These are phyloP conservation scores for Rhinogobio ventralis DNA, from an alignment of 2,797 vertebrate species.

Conservation along the genomic window DNA sequence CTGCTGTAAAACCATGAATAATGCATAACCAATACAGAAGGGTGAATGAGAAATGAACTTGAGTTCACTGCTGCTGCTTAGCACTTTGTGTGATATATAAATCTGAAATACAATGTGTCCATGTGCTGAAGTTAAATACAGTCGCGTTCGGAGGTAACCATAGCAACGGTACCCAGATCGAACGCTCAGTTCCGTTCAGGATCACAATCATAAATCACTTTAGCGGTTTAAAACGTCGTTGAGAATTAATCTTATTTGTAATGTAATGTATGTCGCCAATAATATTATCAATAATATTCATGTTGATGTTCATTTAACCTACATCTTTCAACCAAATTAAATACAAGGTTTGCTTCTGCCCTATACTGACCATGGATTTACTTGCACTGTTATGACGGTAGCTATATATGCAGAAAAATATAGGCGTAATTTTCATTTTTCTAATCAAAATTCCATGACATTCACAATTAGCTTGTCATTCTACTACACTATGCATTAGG, in stretches of 20 bases:
- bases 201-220: not conserved
- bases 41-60: not conserved
- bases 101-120: not conserved
- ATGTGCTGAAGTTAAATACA: not conserved
- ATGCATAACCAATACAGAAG: slow-evolving; percentile 8
- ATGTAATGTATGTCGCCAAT: not conserved
- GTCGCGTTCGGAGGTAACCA: not conserved
- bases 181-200: not conserved
- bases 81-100: not conserved
- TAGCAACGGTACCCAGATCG: not conserved
- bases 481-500: not conserved
- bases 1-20: slow-evolving; percentile 33
- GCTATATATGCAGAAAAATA: too few species aligned
- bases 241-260: too few species aligned
- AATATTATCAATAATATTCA: too few species aligned
- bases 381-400: not conserved
- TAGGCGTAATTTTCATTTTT: not conserved
- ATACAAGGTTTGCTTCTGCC: not conserved
- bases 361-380: not conserved
- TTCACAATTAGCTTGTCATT: not conserved
- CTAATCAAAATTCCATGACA: too few species aligned
- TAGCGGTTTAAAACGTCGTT: not conserved
- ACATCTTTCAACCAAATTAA: not conserved
- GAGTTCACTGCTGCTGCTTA: slow-evolving; percentile 1
- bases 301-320: not conserved